A percentile compares a stretch with the other conserved stretches of the same genome.
phyloP scores from a whole-genome alignment of 2,888 invertebrate species.

The Caradrina kadenii region DNA sequence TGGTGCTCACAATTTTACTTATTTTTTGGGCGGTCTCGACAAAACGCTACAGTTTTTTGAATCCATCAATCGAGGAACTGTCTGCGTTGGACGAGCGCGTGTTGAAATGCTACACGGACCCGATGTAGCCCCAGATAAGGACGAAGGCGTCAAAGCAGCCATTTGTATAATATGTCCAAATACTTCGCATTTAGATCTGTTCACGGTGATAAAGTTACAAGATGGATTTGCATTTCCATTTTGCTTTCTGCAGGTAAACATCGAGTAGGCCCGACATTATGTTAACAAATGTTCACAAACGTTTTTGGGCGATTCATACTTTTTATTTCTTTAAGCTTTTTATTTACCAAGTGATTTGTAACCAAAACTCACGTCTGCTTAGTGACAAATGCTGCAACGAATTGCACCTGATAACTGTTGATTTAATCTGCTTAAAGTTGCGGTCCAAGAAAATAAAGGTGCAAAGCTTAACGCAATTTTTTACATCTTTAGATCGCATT shows the following conservation, averaged over 20 bases:
- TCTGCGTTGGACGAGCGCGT: slow-evolving; percentile 61
- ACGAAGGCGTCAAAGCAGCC: slow-evolving; percentile 81
- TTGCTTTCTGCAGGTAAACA: slow-evolving; percentile 48
- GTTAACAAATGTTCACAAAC: slow-evolving; percentile 59
- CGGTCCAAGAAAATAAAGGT: slow-evolving; percentile 58
- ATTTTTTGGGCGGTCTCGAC: slow-evolving; percentile 70
- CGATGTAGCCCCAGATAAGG: slow-evolving; percentile 78
- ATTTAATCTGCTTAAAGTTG: slow-evolving; percentile 73
- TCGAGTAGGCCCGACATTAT: slow-evolving; percentile 52
- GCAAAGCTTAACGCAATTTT: slow-evolving; percentile 69
- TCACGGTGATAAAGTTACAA: slow-evolving; percentile 72
- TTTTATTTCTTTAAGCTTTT: slow-evolving; percentile 57
- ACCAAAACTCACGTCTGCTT: slow-evolving; percentile 57
- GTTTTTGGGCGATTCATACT: slow-evolving; percentile 49
- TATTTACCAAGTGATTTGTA: slow-evolving; percentile 64
- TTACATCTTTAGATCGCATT: slow-evolving; percentile 57
- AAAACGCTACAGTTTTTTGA: slow-evolving; percentile 62
- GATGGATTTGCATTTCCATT: slow-evolving; percentile 70
- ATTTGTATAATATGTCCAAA: slow-evolving; percentile 84
- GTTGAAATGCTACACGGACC: slow-evolving; percentile 74
- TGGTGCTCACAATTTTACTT: slow-evolving; percentile 63
- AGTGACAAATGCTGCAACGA: slow-evolving; percentile 70
- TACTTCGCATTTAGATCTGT: slow-evolving; percentile 78
- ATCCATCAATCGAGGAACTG: slow-evolving; percentile 72
- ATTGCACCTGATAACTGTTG: slow-evolving; percentile 70